These are phyloP conservation scores for Pteropus rufus DNA, from an alignment of 2,797 vertebrate species.

Conservation along the genomic window DNA sequence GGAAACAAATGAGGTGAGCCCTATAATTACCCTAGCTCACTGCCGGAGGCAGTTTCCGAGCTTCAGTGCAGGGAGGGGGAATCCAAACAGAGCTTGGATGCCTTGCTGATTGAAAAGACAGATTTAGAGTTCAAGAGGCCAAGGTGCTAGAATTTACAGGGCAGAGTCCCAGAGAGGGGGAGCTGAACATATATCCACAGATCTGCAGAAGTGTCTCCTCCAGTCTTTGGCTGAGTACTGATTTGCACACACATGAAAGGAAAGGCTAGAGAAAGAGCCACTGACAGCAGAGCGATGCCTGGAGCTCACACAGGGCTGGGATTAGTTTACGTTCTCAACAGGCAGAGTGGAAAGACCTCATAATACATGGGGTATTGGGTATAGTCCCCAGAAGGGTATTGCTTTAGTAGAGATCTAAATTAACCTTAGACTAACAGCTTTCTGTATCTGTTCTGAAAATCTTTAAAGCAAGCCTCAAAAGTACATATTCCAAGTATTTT, in stretches of 20 bases:
- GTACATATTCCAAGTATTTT: background rate
- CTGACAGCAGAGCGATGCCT: background rate
- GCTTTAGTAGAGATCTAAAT: background rate
- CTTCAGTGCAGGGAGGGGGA: background rate
- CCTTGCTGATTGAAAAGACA: constrained; percentile 45
- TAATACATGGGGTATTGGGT: background rate
- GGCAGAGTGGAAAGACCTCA: background rate
- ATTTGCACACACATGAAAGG: background rate
- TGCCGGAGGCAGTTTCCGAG: constrained; percentile 6
- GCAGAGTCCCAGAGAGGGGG: background rate
- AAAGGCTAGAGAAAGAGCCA: background rate
- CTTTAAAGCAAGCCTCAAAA: constrained; percentile 22
- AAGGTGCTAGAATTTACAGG: constrained; percentile 28
- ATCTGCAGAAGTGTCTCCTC: background rate
- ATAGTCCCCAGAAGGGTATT: background rate
- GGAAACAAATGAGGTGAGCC: constrained; percentile 31
- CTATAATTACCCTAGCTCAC: background rate
- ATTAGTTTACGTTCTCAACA: background rate
- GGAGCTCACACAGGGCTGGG: background rate
- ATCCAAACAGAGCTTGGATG: background rate
- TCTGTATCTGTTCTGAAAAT: background rate
- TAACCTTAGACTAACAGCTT: background rate
- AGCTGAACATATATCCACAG: background rate
- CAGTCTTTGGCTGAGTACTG: background rate
- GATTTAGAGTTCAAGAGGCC: constrained; percentile 45